These are phyloP conservation scores for Littorina saxatilis DNA, from an alignment of 1,140 invertebrate genomes.

Conservation along the genomic window DNA sequence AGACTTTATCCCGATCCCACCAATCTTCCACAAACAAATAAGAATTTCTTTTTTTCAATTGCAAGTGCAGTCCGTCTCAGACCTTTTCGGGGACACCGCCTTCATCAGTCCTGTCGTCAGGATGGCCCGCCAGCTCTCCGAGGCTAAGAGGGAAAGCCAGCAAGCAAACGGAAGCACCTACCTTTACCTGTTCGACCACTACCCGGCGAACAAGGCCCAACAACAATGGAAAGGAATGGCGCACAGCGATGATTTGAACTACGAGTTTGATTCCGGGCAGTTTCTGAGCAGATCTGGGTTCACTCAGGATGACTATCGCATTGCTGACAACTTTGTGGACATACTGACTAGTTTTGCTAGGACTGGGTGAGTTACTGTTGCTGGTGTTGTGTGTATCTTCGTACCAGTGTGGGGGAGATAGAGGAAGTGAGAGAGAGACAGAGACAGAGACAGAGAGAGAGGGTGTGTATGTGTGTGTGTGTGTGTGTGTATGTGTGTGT, in stretches of 20 bases:
- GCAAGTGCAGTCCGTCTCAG: not conserved
- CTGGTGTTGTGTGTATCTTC: no score
- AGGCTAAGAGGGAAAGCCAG: not conserved
- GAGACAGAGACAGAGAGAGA: no score
- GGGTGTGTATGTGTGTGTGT: no score
- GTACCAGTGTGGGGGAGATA: no score
- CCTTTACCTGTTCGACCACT: conserved; percentile 17
- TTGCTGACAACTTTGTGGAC: not conserved
- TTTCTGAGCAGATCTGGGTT: not conserved
- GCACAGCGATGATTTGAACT: not conserved
- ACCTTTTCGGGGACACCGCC: not conserved
- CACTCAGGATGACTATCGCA: not conserved
- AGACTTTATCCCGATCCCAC: no score
- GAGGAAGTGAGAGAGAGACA: no score
- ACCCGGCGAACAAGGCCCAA: not conserved
- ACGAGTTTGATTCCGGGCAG: not conserved
- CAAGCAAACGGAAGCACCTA: not conserved
- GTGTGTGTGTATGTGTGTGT: no score
- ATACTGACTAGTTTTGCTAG: not conserved
- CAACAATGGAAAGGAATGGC: not conserved
- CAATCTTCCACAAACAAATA: no score
- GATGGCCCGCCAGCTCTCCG: not conserved
- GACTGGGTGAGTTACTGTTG: not conserved
- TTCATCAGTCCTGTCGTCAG: not conserved
- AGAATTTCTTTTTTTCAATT: no score